Conservation (phyloP, 1,140 invertebrate species). For the Aphidius ervi region DNA sequence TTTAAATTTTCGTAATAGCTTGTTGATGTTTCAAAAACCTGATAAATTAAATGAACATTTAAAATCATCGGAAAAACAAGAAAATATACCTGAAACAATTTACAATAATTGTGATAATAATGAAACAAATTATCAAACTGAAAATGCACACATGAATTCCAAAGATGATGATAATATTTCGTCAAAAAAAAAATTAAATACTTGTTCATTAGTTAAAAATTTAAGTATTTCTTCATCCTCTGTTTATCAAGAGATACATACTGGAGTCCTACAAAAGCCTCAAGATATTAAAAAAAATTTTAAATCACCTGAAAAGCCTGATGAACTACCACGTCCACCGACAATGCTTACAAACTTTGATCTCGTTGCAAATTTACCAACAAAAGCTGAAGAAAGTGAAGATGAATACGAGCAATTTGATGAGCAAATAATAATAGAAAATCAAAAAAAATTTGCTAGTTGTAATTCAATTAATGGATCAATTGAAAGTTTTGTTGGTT, state of each 20-base stretch:
- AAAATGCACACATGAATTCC: conserved; percentile 39
- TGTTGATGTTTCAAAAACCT: conserved; percentile 31
- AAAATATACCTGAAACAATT: conserved; percentile 29
- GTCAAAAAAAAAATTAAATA: conserved; percentile 16
- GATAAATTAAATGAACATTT: conserved; percentile 12
- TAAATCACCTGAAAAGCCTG: conserved; percentile 30
- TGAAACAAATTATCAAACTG: conserved; percentile 15
- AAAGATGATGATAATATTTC: conserved; percentile 9
- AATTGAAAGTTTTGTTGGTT: conserved; percentile 34
- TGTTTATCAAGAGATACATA: no score
- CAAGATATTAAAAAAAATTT: no score
- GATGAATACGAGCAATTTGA: conserved; percentile 46
- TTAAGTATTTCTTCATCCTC: no score
- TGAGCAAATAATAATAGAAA: conserved; percentile 35
- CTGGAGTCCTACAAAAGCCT: no score
- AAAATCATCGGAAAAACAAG: not conserved
- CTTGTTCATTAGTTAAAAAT: no score
- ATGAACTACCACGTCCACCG: conserved; percentile 29
- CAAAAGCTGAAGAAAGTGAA: conserved; percentile 37
- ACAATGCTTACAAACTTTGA: conserved; percentile 40
- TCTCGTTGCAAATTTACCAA: conserved; percentile 45
- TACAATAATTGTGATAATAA: conserved; percentile 38
- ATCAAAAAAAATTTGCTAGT: conserved; percentile 32
- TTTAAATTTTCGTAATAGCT: conserved; percentile 28
- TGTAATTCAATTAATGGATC: conserved; percentile 41